These are phyloP conservation scores for Scolanthus callimorphus DNA, from an alignment of 92 coral and sea anemone species.

Conservation along the genomic window DNA sequence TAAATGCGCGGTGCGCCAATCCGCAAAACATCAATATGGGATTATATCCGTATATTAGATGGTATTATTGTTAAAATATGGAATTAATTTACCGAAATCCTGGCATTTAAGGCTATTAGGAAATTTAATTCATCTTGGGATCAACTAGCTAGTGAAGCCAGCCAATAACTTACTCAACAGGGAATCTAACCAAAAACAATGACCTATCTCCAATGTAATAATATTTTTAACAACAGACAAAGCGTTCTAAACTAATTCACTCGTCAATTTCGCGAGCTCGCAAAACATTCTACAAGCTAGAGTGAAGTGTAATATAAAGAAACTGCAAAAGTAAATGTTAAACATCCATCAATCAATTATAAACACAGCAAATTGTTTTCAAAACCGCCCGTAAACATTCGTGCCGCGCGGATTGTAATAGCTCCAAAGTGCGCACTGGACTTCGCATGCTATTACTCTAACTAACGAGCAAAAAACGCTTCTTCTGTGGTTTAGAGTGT, in stretches of 20 bases:
- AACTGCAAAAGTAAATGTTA: neutral
- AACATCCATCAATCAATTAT: neutral
- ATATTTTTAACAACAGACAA: neutral
- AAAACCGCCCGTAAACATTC: neutral
- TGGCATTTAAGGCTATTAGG: slow-evolving; percentile 19
- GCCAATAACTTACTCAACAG: neutral
- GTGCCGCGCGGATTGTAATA: neutral
- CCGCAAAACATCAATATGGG: neutral
- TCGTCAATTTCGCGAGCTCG: neutral
- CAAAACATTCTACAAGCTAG: neutral
- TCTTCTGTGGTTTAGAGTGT: slow-evolving; percentile 10
- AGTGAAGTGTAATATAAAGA: neutral
- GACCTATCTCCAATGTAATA: neutral
- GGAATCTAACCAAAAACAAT: neutral
- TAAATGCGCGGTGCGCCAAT: slow-evolving; percentile 5
- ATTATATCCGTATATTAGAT: neutral
- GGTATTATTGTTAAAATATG: neutral
- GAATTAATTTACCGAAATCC: slow-evolving; percentile 7
- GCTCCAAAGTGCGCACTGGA: neutral
- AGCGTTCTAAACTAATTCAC: neutral
- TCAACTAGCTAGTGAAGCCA: neutral
- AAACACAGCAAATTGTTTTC: neutral
- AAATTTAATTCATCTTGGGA: slow-evolving; percentile 5
- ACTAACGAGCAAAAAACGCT: slow-evolving; percentile 3
- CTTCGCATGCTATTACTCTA: too few relatives aligned